Percentiles rank a stretch among this genome's conserved stretches.
Evolutionary conservation across 2,113 vertebrate species (phyloP).

Genomic region (Apaloderma vittatum): DNA sequence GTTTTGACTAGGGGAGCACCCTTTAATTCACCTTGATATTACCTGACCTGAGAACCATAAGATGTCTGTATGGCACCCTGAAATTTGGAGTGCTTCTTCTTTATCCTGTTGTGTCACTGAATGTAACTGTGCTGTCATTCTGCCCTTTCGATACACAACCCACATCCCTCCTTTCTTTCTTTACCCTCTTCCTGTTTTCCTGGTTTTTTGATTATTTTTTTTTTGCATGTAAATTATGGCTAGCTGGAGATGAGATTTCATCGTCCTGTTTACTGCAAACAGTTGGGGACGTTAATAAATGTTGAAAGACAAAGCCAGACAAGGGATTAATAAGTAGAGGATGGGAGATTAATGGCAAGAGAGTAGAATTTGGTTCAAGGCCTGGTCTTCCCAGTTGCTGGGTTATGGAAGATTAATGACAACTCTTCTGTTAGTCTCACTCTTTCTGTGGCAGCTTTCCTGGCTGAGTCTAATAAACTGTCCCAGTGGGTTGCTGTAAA

Average conservation of each 20-base stretch:
- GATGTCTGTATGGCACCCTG: fast-evolving
- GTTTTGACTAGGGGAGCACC: not conserved
- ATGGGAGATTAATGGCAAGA: conserved; percentile 50
- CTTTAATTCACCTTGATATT: not conserved
- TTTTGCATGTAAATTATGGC: not conserved
- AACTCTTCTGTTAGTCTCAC: not conserved
- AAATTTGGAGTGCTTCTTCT: not conserved
- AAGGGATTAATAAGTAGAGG: conserved; percentile 51
- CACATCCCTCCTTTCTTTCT: not conserved
- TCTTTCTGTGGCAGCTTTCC: not conserved
- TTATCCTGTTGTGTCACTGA: not conserved
- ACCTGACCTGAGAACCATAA: not conserved
- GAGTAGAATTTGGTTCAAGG: conserved; percentile 46
- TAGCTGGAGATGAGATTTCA: conserved; percentile 20
- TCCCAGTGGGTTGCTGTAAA: conserved; percentile 14
- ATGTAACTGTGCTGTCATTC: not conserved
- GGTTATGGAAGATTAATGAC: conserved; percentile 52
- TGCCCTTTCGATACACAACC: not conserved
- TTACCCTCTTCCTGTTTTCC: not conserved
- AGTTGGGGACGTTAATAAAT: conserved; percentile 56
- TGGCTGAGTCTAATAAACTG: conserved; percentile 1
- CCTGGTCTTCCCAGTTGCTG: conserved; percentile 11
- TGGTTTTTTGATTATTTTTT: not conserved
- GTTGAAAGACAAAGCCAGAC: conserved; percentile 49
- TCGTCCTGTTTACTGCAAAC: conserved; percentile 36